These are phyloP conservation scores for Panulirus ornatus DNA, from an alignment of 1,140 invertebrate genomes.

Conservation along the genomic window DNA sequence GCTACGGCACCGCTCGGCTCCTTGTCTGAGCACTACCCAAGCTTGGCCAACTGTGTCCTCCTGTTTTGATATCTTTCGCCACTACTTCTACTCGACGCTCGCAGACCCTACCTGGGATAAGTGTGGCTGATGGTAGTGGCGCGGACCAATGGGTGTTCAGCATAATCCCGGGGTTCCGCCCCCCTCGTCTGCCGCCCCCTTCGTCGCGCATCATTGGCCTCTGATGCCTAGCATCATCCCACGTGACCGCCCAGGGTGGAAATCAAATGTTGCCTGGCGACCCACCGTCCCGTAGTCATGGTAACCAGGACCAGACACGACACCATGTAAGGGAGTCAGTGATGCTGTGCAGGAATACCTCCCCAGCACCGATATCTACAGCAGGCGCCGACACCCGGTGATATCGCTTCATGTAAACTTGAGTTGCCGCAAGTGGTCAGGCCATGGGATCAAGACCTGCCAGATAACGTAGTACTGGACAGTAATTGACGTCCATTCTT, in stretches of 20 bases:
- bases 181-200: conserved; percentile 47
- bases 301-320: conserved; percentile 64
- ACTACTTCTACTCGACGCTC: conserved; percentile 63
- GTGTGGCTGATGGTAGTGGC: conserved; percentile 56
- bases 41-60: conserved; percentile 74
- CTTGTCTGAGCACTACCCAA: conserved; percentile 74
- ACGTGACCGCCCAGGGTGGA: conserved; percentile 69
- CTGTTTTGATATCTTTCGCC: conserved; percentile 75
- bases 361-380: conserved; percentile 53
- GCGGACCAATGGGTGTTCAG: conserved; percentile 52
- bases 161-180: conserved; percentile 35
- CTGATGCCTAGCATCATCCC: conserved; percentile 68
- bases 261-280: conserved; percentile 64
- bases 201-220: conserved; percentile 62
- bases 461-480: not conserved
- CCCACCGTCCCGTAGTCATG: conserved; percentile 66
- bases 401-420: no score
- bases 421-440: no score
- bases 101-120: conserved; percentile 65
- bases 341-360: conserved; percentile 35
- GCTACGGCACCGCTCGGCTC: conserved; percentile 22
- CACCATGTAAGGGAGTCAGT: conserved; percentile 47
- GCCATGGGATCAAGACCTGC: not conserved
- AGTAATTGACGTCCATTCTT: no score
- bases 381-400: conserved; percentile 3